Base-by-base conservation (phyloP, 2,888 invertebrate species). In the Athetis lepigone region DNA sequence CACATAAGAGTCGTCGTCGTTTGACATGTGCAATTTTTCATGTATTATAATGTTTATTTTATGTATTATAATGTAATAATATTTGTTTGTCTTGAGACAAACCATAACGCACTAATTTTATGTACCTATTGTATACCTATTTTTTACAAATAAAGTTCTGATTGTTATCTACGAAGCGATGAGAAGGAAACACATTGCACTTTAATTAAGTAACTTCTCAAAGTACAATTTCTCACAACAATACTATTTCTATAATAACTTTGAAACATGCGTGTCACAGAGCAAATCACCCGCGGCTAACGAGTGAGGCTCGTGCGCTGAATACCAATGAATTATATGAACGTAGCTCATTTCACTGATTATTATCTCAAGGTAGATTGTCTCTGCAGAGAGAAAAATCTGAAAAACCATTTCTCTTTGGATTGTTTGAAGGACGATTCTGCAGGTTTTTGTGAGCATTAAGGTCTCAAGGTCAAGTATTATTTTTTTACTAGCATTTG, bases 221-320 rank as follows among this genome's bases (percentile, higher is more conserved):
- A 61, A 9, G n/a, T 19, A 40, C 13, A 33, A 27, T 18, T 50
- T 11, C 36, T 11, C n/a, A 25, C 16, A n/a, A n/a, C n/a, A n/a
- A n/a, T n/a, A n/a, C n/a, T n/a, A 25, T 46, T 51, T 51, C 27
- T 21, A n/a, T 45, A 29, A 18, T 57, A n/a, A n/a, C n/a, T 46
- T 64, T 65, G 43, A 49, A 40, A 43, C 40, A 37, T 64, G 50
- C 40, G 65, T 56, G 65, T 47, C 11, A 56, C 9, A 16, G 56
- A 55, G 37, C 39, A 56, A 56, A 64, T 71, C 19, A 50, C 37
- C 66, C 36, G 37, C 25, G 11, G 21, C 56, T 65, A 65, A 65
- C 66, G 72, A 72, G 51, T 21, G 29, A 36, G 72, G 37, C 45
- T 16, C 50, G 21, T 16, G n/a, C 29, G 13, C 51, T 43, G 66